Evolutionary conservation across 2,888 invertebrate genomes (phyloP).

Genomic region (Formica aserva): DNA sequence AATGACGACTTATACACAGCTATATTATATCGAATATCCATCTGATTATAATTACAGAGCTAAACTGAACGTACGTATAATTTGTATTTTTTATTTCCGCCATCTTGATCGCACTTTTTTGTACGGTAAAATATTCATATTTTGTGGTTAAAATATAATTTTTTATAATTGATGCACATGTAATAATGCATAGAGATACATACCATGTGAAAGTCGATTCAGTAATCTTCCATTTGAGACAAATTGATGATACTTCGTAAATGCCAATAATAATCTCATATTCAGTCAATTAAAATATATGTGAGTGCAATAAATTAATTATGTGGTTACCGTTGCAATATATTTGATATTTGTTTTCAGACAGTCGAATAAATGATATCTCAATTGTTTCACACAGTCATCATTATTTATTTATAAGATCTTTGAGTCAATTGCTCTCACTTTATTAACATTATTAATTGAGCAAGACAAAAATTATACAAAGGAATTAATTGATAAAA

Average conservation of each 20-base stretch:
- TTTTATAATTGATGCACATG: not conserved
- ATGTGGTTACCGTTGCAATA: conserved; percentile 4
- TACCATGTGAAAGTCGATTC: not conserved
- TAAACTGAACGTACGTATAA: not conserved
- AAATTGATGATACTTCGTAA: not conserved
- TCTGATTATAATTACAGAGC: not conserved
- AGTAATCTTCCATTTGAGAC: not conserved
- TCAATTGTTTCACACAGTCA: not conserved
- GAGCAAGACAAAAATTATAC: not conserved
- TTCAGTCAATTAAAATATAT: not conserved
- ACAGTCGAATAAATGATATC: not conserved
- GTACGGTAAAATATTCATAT: not conserved
- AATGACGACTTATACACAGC: no score
- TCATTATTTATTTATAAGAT: not conserved
- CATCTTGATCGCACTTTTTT: not conserved
- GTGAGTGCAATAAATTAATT: conserved; percentile 1
- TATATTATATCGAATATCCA: not conserved
- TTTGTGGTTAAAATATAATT: not conserved
- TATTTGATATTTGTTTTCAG: conserved; percentile 7
- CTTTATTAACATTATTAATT: conserved; percentile 5
- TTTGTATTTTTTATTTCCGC: not conserved
- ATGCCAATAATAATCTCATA: conserved; percentile 15
- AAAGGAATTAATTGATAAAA: not conserved
- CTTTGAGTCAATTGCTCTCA: not conserved
- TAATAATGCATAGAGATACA: not conserved